phyloP scores from a whole-genome alignment of 2,797 vertebrate species.

The Bothrops alternatus region DNA sequence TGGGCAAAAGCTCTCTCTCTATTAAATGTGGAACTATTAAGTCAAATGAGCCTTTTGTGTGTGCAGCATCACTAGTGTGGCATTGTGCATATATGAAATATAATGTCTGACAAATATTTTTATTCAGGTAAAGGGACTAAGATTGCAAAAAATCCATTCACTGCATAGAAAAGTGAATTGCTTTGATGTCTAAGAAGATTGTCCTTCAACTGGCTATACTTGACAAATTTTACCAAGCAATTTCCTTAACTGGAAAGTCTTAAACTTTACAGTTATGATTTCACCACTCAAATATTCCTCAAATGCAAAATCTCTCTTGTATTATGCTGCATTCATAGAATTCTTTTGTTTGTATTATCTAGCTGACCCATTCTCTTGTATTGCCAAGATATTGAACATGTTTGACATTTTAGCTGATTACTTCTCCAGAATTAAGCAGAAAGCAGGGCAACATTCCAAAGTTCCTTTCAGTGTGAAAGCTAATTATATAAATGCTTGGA shows the following conservation, averaged over 20 bases:
- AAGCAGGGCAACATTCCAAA: slow-evolving; percentile 67
- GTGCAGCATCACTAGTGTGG: neutral
- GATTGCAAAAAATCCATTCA: neutral
- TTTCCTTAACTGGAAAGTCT: slow-evolving; percentile 1
- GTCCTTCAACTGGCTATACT: slow-evolving; percentile 10
- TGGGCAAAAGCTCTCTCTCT: neutral
- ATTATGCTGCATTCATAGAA: slow-evolving; percentile 51
- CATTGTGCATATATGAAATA: neutral
- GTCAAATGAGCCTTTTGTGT: neutral
- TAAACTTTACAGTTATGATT: slow-evolving; percentile 12
- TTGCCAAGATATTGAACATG: slow-evolving; percentile 58
- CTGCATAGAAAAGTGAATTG: neutral
- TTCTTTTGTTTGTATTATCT: slow-evolving; percentile 52
- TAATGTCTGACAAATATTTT: neutral
- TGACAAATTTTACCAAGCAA: slow-evolving; percentile 14
- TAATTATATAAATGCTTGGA: slow-evolving; percentile 77
- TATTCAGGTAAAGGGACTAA: neutral
- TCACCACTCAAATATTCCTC: slow-evolving; percentile 53
- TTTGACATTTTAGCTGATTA: slow-evolving; percentile 61
- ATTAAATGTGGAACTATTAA: neutral
- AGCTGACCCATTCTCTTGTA: slow-evolving; percentile 50
- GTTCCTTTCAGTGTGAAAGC: slow-evolving; percentile 68
- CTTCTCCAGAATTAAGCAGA: slow-evolving; percentile 65
- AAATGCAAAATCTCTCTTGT: slow-evolving; percentile 52
- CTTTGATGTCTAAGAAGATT: neutral